These are phyloP conservation scores for Tricholaema leucomelas DNA, from an alignment of 2,113 vertebrate genomes.

Conservation along the genomic window DNA sequence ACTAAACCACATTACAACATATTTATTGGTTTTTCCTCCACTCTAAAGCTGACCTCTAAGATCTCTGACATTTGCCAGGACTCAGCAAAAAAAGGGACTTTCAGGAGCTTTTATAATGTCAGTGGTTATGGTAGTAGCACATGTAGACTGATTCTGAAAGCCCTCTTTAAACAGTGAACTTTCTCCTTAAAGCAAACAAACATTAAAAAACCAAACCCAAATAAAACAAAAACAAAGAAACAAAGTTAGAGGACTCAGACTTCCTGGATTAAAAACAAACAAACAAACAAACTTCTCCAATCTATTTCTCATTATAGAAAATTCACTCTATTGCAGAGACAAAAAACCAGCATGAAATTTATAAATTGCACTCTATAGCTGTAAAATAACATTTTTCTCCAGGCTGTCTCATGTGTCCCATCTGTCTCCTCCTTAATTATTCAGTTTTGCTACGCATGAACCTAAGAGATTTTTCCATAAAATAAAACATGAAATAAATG, in stretches of 20 bases:
- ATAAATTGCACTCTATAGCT: neutral
- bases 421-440: neutral
- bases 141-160: neutral
- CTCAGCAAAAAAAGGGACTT: neutral
- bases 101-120: neutral
- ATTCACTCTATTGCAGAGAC: neutral
- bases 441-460: neutral
- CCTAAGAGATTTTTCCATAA: neutral
- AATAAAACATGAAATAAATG: neutral
- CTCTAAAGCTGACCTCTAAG: neutral
- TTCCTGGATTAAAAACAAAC: neutral
- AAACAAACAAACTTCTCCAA: neutral
- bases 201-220: neutral
- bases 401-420: neutral
- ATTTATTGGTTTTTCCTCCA: neutral
- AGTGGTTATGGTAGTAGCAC: neutral
- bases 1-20: neutral
- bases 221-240: neutral
- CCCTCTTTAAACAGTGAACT: neutral
- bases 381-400: neutral
- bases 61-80: neutral
- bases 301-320: neutral
- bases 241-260: neutral
- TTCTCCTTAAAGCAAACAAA: neutral
- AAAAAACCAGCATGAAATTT: neutral